Percentiles rank a stretch among this genome's conserved stretches.
phyloP scores from a whole-genome alignment of 2,113 vertebrate species.

The Oophaga pumilio region DNA sequence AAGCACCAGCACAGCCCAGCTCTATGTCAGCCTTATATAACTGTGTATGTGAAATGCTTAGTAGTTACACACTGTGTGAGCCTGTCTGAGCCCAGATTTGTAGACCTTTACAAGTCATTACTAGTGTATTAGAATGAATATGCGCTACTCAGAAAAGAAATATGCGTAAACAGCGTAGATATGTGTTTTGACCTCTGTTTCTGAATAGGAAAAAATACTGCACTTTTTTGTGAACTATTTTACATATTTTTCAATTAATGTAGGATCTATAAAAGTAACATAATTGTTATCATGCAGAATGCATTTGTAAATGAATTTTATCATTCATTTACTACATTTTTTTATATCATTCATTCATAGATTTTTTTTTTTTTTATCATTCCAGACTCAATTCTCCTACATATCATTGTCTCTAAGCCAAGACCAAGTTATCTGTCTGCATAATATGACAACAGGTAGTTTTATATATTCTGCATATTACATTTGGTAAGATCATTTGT shows the following conservation, averaged over 20 bases:
- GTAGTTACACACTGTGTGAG: not conserved
- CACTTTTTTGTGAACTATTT: not conserved
- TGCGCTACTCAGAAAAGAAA: not conserved
- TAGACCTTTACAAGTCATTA: not conserved
- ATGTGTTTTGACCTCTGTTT: not conserved
- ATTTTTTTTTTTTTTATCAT: not conserved
- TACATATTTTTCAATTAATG: not conserved
- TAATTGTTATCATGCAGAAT: not conserved
- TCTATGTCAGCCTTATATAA: not conserved
- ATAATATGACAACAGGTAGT: slow-evolving; percentile 57
- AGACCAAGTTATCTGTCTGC: slow-evolving; percentile 29
- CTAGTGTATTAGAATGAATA: not conserved
- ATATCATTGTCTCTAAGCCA: slow-evolving; percentile 27
- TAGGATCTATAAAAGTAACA: not conserved
- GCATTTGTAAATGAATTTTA: not conserved
- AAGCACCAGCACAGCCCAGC: slow-evolving; percentile 2
- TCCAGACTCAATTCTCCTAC: slow-evolving; percentile 4
- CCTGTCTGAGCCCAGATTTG: not conserved
- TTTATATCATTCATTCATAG: slow-evolving; percentile 6
- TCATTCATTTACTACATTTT: not conserved
- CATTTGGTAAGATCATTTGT: not conserved
- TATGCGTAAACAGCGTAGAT: not conserved
- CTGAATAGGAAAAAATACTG: not conserved
- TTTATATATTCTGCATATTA: not conserved
- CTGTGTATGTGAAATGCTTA: not conserved